Conservation (phyloP, 1,140 invertebrate genomes). For the Caenorhabditis remanei region DNA sequence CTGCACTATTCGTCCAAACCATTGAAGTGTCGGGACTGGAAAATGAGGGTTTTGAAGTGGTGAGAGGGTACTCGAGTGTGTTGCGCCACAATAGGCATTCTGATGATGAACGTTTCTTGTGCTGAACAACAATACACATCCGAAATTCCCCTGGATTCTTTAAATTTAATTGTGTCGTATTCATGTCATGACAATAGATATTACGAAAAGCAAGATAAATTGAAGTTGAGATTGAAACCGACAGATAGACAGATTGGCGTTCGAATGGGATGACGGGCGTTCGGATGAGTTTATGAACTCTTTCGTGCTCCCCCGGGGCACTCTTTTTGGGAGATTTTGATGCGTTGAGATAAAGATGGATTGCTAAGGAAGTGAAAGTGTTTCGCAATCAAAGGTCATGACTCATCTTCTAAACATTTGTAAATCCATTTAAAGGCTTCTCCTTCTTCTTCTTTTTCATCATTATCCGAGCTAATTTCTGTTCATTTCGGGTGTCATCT, state of each 20-base stretch:
- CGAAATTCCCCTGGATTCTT: constrained; percentile 14
- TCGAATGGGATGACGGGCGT: background rate
- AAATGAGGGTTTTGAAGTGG: constrained; percentile 47
- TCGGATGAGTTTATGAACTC: constrained; percentile 47
- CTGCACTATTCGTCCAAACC: constrained; percentile 40
- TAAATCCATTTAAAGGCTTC: background rate
- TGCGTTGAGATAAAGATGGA: constrained; percentile 44
- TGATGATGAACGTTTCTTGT: constrained; percentile 52
- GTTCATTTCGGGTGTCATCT: constrained; percentile 52
- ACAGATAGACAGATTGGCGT: constrained; percentile 7
- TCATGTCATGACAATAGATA: constrained; percentile 23
- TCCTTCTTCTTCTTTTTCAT: background rate
- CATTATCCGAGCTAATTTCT: constrained; percentile 1
- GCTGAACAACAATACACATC: background rate
- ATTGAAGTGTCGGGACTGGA: constrained; percentile 52
- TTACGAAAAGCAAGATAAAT: constrained; percentile 54
- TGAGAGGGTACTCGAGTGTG: constrained; percentile 21
- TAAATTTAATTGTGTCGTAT: constrained; percentile 27
- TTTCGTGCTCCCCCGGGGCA: constrained; percentile 4
- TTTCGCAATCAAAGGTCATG: background rate
- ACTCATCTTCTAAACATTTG: background rate
- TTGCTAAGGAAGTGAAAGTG: background rate
- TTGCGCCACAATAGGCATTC: constrained; percentile 52
- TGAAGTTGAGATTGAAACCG: background rate
- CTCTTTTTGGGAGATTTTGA: constrained; percentile 53